Conservation (phyloP, 2,888 invertebrate species). For the Leptinotarsa haldemani region DNA sequence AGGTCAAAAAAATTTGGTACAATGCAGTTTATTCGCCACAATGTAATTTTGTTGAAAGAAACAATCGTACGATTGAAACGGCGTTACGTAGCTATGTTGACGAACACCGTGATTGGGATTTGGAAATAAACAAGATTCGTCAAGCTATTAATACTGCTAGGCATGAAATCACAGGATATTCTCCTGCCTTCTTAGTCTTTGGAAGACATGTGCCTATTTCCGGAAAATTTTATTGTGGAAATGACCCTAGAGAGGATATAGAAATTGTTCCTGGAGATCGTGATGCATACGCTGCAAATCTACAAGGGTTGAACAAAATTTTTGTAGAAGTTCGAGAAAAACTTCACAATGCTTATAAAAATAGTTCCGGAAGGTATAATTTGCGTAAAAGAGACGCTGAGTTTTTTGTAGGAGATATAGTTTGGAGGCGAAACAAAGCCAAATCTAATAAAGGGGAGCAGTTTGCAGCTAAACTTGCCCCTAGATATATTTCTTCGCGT, state of each 20-base stretch:
- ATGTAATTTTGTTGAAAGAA: not conserved
- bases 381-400: not conserved
- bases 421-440: not conserved
- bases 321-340: not conserved
- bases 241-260: not conserved
- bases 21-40: slow-evolving; percentile 1
- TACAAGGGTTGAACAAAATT: not conserved
- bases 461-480: not conserved
- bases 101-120: not conserved
- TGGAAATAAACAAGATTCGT: not conserved
- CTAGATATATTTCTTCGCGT: not conserved
- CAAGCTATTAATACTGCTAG: not conserved
- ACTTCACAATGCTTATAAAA: not conserved
- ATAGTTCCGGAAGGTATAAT: not conserved
- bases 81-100: too few relatives aligned
- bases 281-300: not conserved
- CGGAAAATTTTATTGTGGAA: not conserved
- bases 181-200: not conserved
- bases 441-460: not conserved
- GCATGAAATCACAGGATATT: not conserved
- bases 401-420: not conserved
- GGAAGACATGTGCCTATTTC: not conserved
- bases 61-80: not conserved
- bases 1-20: slow-evolving; percentile 9
- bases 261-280: not conserved